Evolutionary conservation across 2,797 vertebrate genomes (phyloP).

Genomic region (Aphelocoma californica): DNA sequence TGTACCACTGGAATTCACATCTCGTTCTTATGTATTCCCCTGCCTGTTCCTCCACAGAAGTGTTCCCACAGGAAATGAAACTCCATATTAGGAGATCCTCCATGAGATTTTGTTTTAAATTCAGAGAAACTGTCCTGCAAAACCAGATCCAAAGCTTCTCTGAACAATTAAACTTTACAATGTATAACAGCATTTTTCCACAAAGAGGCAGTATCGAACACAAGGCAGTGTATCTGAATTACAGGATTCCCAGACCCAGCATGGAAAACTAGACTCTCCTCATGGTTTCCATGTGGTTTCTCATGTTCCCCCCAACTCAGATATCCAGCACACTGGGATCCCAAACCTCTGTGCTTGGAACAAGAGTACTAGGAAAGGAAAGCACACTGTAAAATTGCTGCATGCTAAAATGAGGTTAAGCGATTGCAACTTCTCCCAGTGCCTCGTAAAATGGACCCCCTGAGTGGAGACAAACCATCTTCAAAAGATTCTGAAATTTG

Average conservation of each 20-base stretch:
- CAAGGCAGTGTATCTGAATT: neutral
- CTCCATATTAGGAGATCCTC: neutral
- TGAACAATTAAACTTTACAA: neutral
- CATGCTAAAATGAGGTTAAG: neutral
- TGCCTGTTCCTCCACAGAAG: constrained; percentile 17
- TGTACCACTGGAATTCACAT: constrained; percentile 47
- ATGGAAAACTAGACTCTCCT: neutral
- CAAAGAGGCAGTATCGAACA: constrained; percentile 45
- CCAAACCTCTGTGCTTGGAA: neutral
- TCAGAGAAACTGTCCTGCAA: neutral
- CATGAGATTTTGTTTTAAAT: neutral
- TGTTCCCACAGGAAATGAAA: constrained; percentile 33
- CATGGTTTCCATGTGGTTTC: neutral
- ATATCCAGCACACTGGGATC: neutral
- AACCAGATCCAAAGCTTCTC: neutral
- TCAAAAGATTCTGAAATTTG: constrained; percentile 43
- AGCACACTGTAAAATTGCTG: neutral
- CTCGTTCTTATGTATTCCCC: constrained; percentile 23
- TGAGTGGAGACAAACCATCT: neutral
- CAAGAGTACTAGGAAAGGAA: neutral
- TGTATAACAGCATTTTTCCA: constrained; percentile 4
- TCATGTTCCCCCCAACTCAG: neutral
- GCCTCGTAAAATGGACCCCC: neutral
- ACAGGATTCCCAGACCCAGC: neutral
- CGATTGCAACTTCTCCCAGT: neutral